Percentiles rank a stretch among this genome's conserved stretches.
Conservation (phyloP, 2,797 vertebrate genomes). For the Premnoplex brunnescens region DNA sequence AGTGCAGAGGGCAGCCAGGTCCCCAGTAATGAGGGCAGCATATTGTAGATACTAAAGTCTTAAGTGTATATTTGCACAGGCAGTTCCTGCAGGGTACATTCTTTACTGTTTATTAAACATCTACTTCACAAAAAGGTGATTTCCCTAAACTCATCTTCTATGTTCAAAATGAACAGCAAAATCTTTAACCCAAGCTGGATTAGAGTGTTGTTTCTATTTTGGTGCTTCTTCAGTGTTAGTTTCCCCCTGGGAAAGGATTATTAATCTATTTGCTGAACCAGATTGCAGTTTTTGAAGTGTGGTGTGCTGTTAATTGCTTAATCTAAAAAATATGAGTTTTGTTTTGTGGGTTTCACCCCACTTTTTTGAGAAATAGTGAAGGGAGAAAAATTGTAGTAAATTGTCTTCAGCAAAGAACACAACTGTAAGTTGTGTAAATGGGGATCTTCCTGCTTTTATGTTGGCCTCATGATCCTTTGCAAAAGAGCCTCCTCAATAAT, state of each 20-base stretch:
- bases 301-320: neutral
- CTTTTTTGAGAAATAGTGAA: neutral
- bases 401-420: neutral
- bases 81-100: neutral
- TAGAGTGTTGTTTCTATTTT: neutral
- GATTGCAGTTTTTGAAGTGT: neutral
- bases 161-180: neutral
- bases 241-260: neutral
- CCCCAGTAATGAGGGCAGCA: neutral
- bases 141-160: neutral
- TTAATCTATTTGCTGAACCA: neutral
- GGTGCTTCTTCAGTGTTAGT: neutral
- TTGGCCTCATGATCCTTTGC: neutral
- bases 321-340: neutral
- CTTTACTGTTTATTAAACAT: neutral
- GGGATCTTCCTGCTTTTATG: neutral
- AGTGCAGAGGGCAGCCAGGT: conserved; percentile 4
- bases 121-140: neutral
- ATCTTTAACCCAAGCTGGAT: neutral
- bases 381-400: neutral
- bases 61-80: neutral
- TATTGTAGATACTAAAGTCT: neutral
- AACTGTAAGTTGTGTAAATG: neutral
- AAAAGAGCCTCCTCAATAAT: neutral
- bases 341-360: neutral